Percentiles rank a stretch among this genome's conserved stretches.
Conservation (phyloP, 2,888 invertebrate species). For the Lithophane semibrunnea region DNA sequence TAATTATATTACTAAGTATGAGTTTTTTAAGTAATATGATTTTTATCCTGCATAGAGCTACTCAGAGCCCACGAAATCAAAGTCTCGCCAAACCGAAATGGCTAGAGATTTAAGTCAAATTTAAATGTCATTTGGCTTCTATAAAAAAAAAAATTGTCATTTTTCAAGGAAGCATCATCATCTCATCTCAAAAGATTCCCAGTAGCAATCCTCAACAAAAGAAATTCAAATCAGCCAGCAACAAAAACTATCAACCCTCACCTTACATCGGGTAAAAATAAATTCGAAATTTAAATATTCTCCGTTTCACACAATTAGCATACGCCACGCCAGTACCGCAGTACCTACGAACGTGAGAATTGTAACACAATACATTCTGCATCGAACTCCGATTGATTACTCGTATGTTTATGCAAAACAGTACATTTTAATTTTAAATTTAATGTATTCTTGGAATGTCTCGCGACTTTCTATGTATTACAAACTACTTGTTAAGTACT, state of each 20-base stretch:
- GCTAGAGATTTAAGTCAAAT: neutral
- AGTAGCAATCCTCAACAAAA: conserved; percentile 47
- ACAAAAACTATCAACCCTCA: conserved; percentile 27
- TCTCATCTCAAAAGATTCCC: conserved; percentile 16
- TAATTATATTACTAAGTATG: too few species aligned
- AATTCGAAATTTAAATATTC: conserved; percentile 55
- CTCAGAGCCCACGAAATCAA: neutral
- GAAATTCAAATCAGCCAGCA: conserved; percentile 45
- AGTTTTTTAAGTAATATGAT: too few species aligned
- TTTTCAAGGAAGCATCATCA: neutral
- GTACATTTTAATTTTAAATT: conserved; percentile 70
- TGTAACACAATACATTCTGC: conserved; percentile 52
- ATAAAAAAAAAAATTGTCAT: neutral
- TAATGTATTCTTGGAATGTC: conserved; percentile 66
- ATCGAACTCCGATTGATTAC: conserved; percentile 77
- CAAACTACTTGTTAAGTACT: conserved; percentile 24
- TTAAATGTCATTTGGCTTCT: too few species aligned
- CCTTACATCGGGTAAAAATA: conserved; percentile 15
- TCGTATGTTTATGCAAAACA: conserved; percentile 77
- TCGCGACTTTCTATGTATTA: conserved; percentile 44
- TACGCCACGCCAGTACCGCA: conserved; percentile 65
- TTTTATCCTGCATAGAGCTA: neutral
- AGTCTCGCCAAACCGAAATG: neutral
- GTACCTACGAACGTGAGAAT: conserved; percentile 78
- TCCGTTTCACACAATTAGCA: conserved; percentile 75